Base-by-base conservation (phyloP, 2,888 invertebrate species). In the Corythucha ciliata region DNA sequence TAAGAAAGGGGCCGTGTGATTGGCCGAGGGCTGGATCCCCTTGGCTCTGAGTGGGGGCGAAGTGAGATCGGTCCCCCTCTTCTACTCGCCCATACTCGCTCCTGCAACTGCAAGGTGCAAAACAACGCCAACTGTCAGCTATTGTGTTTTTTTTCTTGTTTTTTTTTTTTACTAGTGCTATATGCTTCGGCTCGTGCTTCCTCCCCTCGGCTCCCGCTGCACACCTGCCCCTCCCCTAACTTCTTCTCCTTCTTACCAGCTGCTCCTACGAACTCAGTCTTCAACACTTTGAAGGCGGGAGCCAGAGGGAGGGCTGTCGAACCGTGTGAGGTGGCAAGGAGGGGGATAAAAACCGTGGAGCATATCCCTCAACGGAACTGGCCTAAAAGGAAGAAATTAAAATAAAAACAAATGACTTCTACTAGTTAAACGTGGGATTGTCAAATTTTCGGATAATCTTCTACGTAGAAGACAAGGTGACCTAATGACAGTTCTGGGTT, bases 1-100 rank as follows among this genome's bases (percentile, higher is more conserved):
- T 86, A 80, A 77, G 86, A 83, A 77, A 79, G 78, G 74, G 76
- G 78, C 73, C 77, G 80, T 80, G 78, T 75, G 78, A 79, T 83
- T 84, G 84, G 84, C 80, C 79, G 80, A 77, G 79, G 76, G 72
- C 56, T 52, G 52, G 55, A 36, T 40, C 45, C 54, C 54, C 54
- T 51, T 54, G 58, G 59, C 55, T 53, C 48, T 58, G 58, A 54
- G 55, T 53, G 58, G 56, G 55, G 52, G 52, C 56, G 44, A 45
- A 44, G 51, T 44, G 48, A 48, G 48, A 47, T 39, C 22, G 52
- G 40, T 40, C 58, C 61, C 61, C 61, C 60, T 58, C 61, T 26
- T 22, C 39, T 60, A 60, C 58, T 59, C 59, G 54, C 57, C 59
- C 60, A 58, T 60, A 57, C 52, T 59, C 58, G 54, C 57, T 55